A percentile compares a stretch with the other conserved stretches of the same genome.
These are phyloP conservation scores for Littorina saxatilis DNA, from an alignment of 1,140 invertebrate genomes.

Conservation along the genomic window DNA sequence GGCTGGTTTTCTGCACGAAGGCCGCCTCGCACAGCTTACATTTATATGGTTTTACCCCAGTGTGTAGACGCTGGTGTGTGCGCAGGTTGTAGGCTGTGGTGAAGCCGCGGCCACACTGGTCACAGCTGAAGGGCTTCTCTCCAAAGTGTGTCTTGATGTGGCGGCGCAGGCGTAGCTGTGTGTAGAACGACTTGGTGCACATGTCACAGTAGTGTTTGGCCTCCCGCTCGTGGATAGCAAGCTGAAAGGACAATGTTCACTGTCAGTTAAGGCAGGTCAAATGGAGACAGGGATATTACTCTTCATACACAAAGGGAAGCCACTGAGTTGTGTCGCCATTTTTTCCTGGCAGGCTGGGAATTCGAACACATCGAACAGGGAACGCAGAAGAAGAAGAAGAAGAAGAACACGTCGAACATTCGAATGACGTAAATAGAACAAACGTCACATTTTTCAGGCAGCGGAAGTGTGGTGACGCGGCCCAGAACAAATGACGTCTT, in stretches of 20 bases:
- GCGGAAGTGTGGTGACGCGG: no score
- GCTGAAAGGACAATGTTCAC: not conserved
- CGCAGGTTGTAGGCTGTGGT: not conserved
- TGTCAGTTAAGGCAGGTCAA: not conserved
- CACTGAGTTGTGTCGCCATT: no score
- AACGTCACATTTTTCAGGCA: no score
- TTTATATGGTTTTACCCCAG: conserved; percentile 2
- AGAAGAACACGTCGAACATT: no score
- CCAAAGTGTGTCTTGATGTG: not conserved
- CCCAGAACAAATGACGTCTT: no score
- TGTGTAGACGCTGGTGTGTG: conserved; percentile 15
- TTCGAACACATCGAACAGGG: no score
- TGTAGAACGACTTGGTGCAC: conserved; percentile 26
- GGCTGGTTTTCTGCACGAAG: not conserved
- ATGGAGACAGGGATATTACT: no score
- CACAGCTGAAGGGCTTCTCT: conserved; percentile 1
- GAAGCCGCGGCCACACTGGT: conserved; percentile 16
- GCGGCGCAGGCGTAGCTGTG: not conserved
- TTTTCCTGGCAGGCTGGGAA: no score
- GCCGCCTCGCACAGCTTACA: conserved; percentile 19
- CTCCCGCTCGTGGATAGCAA: not conserved
- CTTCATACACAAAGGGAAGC: no score
- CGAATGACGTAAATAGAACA: no score
- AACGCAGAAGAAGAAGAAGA: no score
- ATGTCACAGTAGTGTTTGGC: not conserved